These are phyloP conservation scores for Stictocephala bisonia DNA, from an alignment of 2,888 invertebrate genomes.

Conservation along the genomic window DNA sequence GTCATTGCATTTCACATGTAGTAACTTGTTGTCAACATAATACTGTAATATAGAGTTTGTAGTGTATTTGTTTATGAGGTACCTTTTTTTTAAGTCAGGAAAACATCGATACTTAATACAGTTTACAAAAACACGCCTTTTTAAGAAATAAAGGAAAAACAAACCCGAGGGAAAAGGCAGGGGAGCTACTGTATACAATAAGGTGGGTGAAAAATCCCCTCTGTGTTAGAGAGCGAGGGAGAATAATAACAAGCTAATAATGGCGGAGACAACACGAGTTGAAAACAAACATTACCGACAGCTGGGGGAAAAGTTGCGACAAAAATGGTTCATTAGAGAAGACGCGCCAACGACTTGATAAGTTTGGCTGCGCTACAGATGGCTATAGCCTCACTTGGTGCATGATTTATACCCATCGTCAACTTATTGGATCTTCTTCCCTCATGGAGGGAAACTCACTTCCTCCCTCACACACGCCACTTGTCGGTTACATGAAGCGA, in stretches of 20 bases:
- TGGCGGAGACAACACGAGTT: constrained; percentile 37
- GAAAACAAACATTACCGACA: constrained; percentile 38
- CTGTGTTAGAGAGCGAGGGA: background rate
- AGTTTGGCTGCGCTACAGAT: constrained; percentile 36
- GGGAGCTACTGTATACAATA: constrained; percentile 18
- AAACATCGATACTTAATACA: too few relatives aligned
- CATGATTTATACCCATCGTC: constrained; percentile 29
- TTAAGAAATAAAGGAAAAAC: too few relatives aligned
- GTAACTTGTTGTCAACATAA: too few relatives aligned
- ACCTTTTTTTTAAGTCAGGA: too few relatives aligned
- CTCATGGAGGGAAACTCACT: background rate
- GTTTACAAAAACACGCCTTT: too few relatives aligned
- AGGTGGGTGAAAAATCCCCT: constrained; percentile 16
- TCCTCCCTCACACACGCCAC: too few relatives aligned
- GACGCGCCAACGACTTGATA: constrained; percentile 29
- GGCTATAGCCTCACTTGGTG: constrained; percentile 27
- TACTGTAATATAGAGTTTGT: too few relatives aligned
- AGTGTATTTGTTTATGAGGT: too few relatives aligned
- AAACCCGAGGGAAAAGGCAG: too few relatives aligned
- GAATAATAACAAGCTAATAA: constrained; percentile 40
- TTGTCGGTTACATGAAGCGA: too few relatives aligned
- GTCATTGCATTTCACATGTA: too few relatives aligned
- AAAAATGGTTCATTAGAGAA: constrained; percentile 40
- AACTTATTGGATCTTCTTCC: constrained; percentile 25
- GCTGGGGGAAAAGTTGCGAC: constrained; percentile 26